phyloP scores from a whole-genome alignment of 2,888 invertebrate species.

The Heliconius cydno region DNA sequence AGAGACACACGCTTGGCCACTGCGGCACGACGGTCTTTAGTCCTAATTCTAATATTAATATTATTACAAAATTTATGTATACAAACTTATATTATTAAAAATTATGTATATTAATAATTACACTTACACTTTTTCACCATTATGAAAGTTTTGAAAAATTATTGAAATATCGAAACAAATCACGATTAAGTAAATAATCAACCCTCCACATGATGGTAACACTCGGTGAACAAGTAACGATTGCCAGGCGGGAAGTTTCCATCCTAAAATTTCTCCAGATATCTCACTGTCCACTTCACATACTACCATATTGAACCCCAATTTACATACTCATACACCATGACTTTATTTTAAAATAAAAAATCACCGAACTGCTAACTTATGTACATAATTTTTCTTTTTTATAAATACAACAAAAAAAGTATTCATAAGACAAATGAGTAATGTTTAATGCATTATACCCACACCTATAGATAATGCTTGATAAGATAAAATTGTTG shows the following conservation, averaged over 20 bases:
- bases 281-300: constrained; percentile 74
- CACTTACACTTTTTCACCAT: constrained; percentile 82
- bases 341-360: not conserved
- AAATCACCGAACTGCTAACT: constrained; percentile 1
- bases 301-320: constrained; percentile 62
- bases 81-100: not conserved
- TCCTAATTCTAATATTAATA: too few species aligned
- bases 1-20: too few species aligned
- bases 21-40: too few species aligned
- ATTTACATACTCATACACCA: constrained; percentile 23
- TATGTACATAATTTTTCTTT: not conserved
- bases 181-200: constrained; percentile 86
- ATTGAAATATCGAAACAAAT: constrained; percentile 87
- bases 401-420: constrained; percentile 10
- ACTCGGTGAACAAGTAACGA: constrained; percentile 72
- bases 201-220: constrained; percentile 78
- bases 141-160: constrained; percentile 85
- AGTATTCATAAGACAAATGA: constrained; percentile 58
- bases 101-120: too few species aligned
- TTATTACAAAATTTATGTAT: not conserved
- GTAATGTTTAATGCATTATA: constrained; percentile 54
- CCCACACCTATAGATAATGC: constrained; percentile 71
- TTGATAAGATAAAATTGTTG: constrained; percentile 72
- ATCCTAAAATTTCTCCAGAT: constrained; percentile 72
- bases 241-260: constrained; percentile 74